Evolutionary conservation across 2,888 invertebrate species (phyloP), one percentile per base, ranked within the genome.

Genomic region (Notocelia uddmanniana): DNA sequence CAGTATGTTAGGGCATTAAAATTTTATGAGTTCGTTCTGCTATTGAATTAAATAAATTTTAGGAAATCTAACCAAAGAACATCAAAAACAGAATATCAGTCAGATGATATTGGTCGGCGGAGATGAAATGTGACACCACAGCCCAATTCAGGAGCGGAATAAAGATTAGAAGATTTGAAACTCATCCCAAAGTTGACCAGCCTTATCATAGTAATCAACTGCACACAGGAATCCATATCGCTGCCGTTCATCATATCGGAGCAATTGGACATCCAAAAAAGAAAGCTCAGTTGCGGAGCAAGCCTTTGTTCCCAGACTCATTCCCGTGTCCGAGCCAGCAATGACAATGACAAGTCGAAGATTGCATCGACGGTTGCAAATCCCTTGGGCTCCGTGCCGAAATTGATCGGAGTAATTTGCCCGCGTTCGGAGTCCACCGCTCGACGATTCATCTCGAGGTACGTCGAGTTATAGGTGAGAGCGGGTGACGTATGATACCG

Each of bases 321-420:
- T 78, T 79, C 77, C 73, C 63, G 75, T 79, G 81, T 79, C 80
- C 81, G 79, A 81, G 78, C 78, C 75, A 75, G 58, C 71, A 73
- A 76, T 87, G 88, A 90, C 91, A 89, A 85, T 89, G 91, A 91
- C 89, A 89, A 91, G 89, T 90, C 78, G 89, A 89, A 91, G 91
- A 91, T 90, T 91, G 90, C 88, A 87, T 80, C 81, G 80, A 76
- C 84, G 82, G 83, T 83, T 86, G 87, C 86, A 85, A 88, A 86
- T 88, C 88, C 85, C 86, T 72, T 57, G 81, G 82, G 86, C 78
- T 81, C 76, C 78, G 80, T 78, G 74, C 81, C 80, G 85, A 83
- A 88, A 91, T 91, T 89, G 91, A 91, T 91, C 86, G 88, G 77
- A 80, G 90, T 89, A 89, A 92, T 91, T 90, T 90, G 86, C 85